Conservation (phyloP, 1,140 invertebrate species). For the Trissolcus basalis region DNA sequence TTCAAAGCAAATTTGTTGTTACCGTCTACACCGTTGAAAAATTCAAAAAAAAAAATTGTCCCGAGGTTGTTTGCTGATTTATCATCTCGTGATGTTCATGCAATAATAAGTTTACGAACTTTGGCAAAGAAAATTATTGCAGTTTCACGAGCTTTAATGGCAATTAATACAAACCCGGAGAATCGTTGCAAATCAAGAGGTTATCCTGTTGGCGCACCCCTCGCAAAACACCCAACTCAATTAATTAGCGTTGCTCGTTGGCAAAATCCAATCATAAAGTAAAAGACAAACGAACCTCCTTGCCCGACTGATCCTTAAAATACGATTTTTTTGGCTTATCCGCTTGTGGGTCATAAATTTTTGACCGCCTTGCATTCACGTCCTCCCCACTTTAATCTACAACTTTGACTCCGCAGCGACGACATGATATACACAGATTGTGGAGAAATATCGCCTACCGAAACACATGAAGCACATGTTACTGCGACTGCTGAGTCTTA, state of each 20-base stretch:
- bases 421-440: conserved; percentile 58
- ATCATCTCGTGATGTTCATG: no score
- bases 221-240: conserved; percentile 35
- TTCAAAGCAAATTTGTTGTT: no score
- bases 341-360: conserved; percentile 49
- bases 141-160: conserved; percentile 3
- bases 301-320: conserved; percentile 33
- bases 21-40: no score
- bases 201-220: conserved; percentile 29
- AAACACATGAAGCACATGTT: conserved; percentile 50
- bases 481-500: conserved; percentile 35
- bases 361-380: conserved; percentile 49
- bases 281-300: conserved; percentile 36
- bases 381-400: conserved; percentile 59
- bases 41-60: no score
- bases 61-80: no score
- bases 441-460: conserved; percentile 50
- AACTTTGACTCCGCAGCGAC: conserved; percentile 53
- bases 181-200: conserved; percentile 28
- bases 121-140: background rate
- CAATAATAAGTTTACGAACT: no score
- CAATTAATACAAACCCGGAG: conserved; percentile 30
- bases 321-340: conserved; percentile 33
- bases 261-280: conserved; percentile 46
- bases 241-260: conserved; percentile 42